Evolutionary conservation across 2,797 vertebrate genomes (phyloP).

Genomic region (Centroberyx gerrardi): DNA sequence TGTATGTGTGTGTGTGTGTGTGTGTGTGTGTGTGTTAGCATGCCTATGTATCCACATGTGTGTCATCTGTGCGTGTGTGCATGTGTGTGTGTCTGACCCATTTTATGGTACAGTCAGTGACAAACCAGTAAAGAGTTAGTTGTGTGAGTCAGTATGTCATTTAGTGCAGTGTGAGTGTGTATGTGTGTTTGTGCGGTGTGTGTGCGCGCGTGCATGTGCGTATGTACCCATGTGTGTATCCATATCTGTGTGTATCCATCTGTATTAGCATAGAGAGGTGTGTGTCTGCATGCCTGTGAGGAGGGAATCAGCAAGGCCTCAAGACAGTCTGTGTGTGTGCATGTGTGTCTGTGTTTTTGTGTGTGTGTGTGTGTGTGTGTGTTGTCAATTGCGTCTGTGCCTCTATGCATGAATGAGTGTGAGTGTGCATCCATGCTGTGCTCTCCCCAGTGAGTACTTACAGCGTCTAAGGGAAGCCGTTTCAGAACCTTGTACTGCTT

Average conservation of each 20-base stretch:
- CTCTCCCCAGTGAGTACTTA: constrained; percentile 78
- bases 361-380: constrained; percentile 8
- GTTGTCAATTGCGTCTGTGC: background rate
- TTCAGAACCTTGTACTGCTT: constrained; percentile 91
- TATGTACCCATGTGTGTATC: background rate
- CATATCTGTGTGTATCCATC: constrained; percentile 4
- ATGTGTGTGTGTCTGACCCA: background rate
- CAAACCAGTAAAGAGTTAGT: too few species aligned
- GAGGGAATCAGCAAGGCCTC: background rate
- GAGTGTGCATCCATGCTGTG: background rate
- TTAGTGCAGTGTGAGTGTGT: constrained; percentile 4
- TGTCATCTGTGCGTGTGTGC: background rate
- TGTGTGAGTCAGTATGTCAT: background rate
- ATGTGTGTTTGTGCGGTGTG: constrained; percentile 4
- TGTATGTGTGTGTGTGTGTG: constrained; percentile 7
- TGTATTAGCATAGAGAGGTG: too few species aligned
- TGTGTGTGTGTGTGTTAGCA: constrained; percentile 1
- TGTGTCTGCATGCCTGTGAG: too few species aligned
- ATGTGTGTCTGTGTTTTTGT: background rate
- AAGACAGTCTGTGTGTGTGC: constrained; percentile 6
- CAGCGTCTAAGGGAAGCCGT: constrained; percentile 84
- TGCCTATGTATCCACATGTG: background rate
- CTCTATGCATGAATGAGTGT: constrained; percentile 2
- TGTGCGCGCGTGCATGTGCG: background rate
- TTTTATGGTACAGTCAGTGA: background rate